Evolutionary conservation across 2,797 vertebrate genomes (phyloP).

Genomic region (Brotula barbata): DNA sequence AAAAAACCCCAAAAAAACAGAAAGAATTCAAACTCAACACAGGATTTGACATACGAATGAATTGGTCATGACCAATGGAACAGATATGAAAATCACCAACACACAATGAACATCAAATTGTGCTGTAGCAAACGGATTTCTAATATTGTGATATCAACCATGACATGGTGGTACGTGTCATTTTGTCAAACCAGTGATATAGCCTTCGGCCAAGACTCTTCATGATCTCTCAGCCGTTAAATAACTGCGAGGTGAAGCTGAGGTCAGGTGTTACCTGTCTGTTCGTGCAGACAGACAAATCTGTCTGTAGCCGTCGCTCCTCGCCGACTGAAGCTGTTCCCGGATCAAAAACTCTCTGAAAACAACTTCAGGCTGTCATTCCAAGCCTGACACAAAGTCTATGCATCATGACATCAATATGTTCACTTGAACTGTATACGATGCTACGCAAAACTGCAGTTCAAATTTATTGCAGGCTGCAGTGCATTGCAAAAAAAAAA

Average conservation of each 20-base stretch:
- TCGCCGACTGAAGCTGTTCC: slow-evolving; percentile 15
- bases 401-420: not conserved
- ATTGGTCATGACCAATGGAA: no score
- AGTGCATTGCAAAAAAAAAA: no score
- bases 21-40: no score
- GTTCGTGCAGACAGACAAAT: slow-evolving; percentile 18
- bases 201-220: slow-evolving; percentile 8
- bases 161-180: not conserved
- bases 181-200: slow-evolving; percentile 2
- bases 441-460: no score
- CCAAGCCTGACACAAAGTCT: not conserved
- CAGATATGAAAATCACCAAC: no score
- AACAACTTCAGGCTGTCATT: not conserved
- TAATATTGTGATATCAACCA: slow-evolving; percentile 9
- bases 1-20: no score
- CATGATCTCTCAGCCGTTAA: slow-evolving; percentile 6
- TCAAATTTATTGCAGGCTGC: no score
- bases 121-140: no score
- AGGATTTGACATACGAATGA: no score
- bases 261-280: not conserved
- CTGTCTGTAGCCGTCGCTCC: slow-evolving; percentile 7
- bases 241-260: slow-evolving; percentile 3
- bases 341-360: slow-evolving; percentile 2
- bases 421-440: no score
- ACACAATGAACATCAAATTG: no score